Evolutionary conservation across 2,797 vertebrate genomes (phyloP), one percentile per base, ranked within the genome.

Genomic region (Oreortyx pictus): DNA sequence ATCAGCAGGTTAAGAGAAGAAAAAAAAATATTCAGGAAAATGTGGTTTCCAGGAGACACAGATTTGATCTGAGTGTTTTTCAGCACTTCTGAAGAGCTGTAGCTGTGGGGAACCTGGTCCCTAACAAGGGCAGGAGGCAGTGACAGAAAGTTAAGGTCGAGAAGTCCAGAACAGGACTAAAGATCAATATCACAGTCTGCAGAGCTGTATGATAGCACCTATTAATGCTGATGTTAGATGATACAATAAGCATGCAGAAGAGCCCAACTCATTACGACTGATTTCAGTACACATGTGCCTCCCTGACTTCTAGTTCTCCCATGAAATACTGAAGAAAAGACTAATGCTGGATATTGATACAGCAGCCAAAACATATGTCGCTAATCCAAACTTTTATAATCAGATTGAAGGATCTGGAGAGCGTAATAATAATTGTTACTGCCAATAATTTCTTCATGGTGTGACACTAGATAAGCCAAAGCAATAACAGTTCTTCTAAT

Each of bases 381-480:
- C 50, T 70, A 62, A 84, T 86, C 29, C 56, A 86, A 76, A 82
- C 22, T 60, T 66, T 75, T 75, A 81, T 62, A 62, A 81, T 75
- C 62, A 82, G 79, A 72, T 9, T 83, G 88, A 92, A 90, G 67
- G 50, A 90, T 49, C 18, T 75, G 62, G 73, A 74, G 47, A 56
- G 59, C 0, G 0, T 46, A 73, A 86, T 72, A 91, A 60, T 78
- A 71, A 73, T 75, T 74, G 47, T 61, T 59, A 24, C 46, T 76
- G 52, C 31, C 46, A 76, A 54, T 79, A 72, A 82, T 76, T 92
- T 82, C 59, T 89, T 86, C 50, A 62, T 79, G 23, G 77, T 86
- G 77, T 79, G 56, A 94, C 67, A 90, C 31, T 46, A 88, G 62
- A 83, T 70, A 88, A 92, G 33, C 35, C 33, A 88, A 76, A 79